These are phyloP conservation scores for Limosa lapponica DNA, from an alignment of 2,797 vertebrate species.

Conservation along the genomic window DNA sequence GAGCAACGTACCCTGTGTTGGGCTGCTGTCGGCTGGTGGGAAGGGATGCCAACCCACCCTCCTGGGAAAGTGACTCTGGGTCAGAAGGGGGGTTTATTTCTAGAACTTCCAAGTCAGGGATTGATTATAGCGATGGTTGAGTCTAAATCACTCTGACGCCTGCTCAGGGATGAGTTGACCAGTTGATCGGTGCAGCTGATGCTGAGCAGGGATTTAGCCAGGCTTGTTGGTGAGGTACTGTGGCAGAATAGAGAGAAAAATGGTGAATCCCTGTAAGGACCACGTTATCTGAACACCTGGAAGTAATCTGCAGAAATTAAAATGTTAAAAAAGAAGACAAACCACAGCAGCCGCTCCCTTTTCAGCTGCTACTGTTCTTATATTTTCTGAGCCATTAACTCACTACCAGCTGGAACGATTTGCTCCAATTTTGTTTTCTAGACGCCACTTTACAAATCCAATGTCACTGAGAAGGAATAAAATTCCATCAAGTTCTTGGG, in stretches of 20 bases:
- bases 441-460: not conserved
- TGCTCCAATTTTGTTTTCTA: not conserved
- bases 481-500: not conserved
- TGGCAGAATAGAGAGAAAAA: not conserved
- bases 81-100: not conserved
- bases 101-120: not conserved
- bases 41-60: too few species aligned
- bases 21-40: not conserved
- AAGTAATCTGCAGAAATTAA: not conserved
- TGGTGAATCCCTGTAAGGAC: not conserved
- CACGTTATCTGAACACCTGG: too few species aligned
- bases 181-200: not conserved
- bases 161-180: not conserved
- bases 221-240: not conserved
- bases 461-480: not conserved
- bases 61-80: not conserved
- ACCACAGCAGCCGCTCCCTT: not conserved
- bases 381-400: not conserved
- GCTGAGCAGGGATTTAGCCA: too few species aligned
- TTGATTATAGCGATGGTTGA: not conserved
- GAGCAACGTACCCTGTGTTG: too few species aligned
- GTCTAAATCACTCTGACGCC: not conserved
- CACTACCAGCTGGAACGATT: not conserved
- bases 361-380: not conserved
- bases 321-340: not conserved